Evolutionary conservation across 1,140 invertebrate species (phyloP).

Genomic region (Linepithema humile): DNA sequence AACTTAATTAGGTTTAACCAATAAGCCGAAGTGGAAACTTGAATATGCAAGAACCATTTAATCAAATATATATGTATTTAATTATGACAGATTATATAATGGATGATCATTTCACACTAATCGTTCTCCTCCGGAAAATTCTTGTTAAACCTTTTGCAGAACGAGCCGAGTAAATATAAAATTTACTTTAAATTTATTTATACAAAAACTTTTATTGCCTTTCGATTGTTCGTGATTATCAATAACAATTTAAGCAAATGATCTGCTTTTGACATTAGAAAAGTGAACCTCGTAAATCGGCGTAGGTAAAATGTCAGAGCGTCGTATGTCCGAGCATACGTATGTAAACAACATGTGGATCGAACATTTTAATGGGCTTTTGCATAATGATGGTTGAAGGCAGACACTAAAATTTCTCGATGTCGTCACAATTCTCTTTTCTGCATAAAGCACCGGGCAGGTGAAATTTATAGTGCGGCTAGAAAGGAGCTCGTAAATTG

Average conservation of each 20-base stretch:
- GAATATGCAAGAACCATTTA: conserved; percentile 8
- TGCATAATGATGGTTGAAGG: conserved; percentile 8
- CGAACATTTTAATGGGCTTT: conserved; percentile 42
- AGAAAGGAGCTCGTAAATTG: conserved; percentile 18
- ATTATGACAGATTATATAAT: background rate
- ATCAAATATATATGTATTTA: background rate
- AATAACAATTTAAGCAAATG: conserved; percentile 44
- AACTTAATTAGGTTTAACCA: conserved; percentile 32
- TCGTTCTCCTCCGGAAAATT: background rate
- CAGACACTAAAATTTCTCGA: conserved; percentile 32
- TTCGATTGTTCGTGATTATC: conserved; percentile 43
- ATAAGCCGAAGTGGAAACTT: conserved; percentile 32
- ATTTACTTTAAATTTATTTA: background rate
- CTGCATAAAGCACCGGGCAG: background rate
- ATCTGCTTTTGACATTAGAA: conserved; percentile 30
- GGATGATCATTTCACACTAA: background rate
- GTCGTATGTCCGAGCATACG: conserved; percentile 1
- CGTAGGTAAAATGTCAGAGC: conserved; percentile 26
- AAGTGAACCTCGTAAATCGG: conserved; percentile 45
- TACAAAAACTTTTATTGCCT: conserved; percentile 17
- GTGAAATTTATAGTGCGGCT: conserved; percentile 32
- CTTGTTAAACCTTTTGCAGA: background rate
- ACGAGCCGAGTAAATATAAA: background rate
- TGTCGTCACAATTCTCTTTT: conserved; percentile 40
- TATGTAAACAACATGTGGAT: conserved; percentile 46